Conservation (phyloP, 2,888 invertebrate species). For the Monopis laevigella region DNA sequence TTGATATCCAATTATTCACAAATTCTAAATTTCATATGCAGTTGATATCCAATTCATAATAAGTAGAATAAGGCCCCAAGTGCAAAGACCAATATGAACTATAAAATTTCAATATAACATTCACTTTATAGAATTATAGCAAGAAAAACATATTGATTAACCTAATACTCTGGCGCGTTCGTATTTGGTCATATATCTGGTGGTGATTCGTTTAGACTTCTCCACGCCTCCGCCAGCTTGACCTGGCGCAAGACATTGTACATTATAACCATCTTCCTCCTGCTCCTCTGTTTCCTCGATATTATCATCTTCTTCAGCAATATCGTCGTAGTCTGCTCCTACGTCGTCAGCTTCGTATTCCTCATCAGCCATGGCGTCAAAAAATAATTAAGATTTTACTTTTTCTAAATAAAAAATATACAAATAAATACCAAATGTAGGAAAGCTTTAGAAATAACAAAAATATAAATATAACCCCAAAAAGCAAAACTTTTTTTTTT, state of each 20-base stretch:
- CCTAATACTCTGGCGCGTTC: constrained; percentile 55
- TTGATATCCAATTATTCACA: no score
- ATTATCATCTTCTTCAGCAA: constrained; percentile 85
- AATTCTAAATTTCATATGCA: no score
- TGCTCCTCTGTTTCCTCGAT: constrained; percentile 88
- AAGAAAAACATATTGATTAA: constrained; percentile 28
- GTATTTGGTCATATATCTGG: constrained; percentile 97
- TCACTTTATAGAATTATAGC: background rate
- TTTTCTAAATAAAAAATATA: no score
- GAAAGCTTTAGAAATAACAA: no score
- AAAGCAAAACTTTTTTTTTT: no score
- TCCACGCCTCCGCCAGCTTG: constrained; percentile 84
- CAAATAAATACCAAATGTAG: no score
- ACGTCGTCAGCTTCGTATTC: constrained; percentile 84
- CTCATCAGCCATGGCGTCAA: constrained; percentile 86
- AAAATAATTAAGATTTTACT: no score
- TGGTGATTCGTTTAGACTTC: constrained; percentile 92
- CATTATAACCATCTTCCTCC: constrained; percentile 87
- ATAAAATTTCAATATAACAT: no score
- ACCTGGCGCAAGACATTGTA: constrained; percentile 83
- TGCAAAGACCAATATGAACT: no score
- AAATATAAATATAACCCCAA: no score
- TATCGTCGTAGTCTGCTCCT: constrained; percentile 89
- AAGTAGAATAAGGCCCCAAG: no score
- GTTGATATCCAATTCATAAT: no score